Percentiles rank a stretch among this genome's conserved stretches.
phyloP scores from a whole-genome alignment of 2,888 invertebrate species.

The Callinectes sapidus region DNA sequence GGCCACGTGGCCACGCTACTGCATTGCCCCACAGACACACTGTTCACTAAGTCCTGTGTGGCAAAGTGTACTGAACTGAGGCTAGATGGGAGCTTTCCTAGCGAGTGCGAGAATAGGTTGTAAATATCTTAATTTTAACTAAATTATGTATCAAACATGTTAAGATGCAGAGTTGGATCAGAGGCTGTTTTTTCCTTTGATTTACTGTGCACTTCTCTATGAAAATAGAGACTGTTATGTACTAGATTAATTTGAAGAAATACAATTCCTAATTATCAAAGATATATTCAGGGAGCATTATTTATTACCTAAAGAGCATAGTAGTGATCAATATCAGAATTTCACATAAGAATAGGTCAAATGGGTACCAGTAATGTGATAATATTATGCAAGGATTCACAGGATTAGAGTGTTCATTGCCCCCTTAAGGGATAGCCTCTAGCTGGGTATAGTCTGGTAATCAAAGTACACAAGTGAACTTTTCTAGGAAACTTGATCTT shows the following conservation, averaged over 20 bases:
- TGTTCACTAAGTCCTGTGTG: not conserved
- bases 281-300: slow-evolving; percentile 34
- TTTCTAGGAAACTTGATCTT: slow-evolving; percentile 43
- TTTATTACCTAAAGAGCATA: slow-evolving; percentile 34
- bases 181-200: slow-evolving; percentile 35
- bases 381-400: slow-evolving; percentile 44
- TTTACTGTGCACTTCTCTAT: slow-evolving; percentile 31
- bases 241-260: slow-evolving; percentile 31
- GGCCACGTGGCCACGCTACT: not conserved
- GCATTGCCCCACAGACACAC: not conserved
- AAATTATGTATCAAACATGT: slow-evolving; percentile 44
- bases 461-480: slow-evolving; percentile 57
- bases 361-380: slow-evolving; percentile 44
- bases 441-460: slow-evolving; percentile 45
- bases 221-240: slow-evolving; percentile 28
- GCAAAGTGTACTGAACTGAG: slow-evolving; percentile 17
- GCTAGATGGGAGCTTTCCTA: slow-evolving; percentile 14
- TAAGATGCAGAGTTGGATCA: slow-evolving; percentile 33
- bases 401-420: slow-evolving; percentile 36
- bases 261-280: slow-evolving; percentile 28
- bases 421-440: slow-evolving; percentile 32
- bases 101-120: slow-evolving; percentile 38
- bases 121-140: slow-evolving; percentile 42
- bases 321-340: slow-evolving; percentile 27
- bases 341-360: slow-evolving; percentile 34